Base-by-base conservation (phyloP, 2,888 invertebrate species). In the Dusona sp. region DNA sequence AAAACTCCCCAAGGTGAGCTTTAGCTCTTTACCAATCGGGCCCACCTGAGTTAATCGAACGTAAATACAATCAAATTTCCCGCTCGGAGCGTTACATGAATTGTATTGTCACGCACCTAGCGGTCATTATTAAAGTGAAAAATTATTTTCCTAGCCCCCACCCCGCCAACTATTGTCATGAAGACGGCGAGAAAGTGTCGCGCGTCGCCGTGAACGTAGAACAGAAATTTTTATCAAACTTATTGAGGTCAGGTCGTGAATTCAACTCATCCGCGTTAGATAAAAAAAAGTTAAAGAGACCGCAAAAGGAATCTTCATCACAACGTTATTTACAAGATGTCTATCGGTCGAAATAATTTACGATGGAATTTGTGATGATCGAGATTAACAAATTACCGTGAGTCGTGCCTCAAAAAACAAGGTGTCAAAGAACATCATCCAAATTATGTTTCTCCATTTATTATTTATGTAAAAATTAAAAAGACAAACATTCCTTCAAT, bases 261-360 rank as follows among this genome's bases (percentile, higher is more conserved):
- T 68, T 81, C 67, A 70, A 45, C 51, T 36, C 61, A 36, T 68
- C 22, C 7, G 25, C 48, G 22, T 65, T 36, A 7, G 13, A 65
- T 0, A n/a, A 48, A 81, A 38, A 33, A 54, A 38, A 38, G 38
- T 45, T 67, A 57, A 38, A 72, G 45, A 83, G 42, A 61, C 54
- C 72, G 38, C 29, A 33, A 51, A 79, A 81, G 42, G 42, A 57
- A 65, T 36, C 48, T 65, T 33, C 65, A 54, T 82, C 54, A 51
- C 67, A 51, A 33, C 48, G 74, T 80, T 80, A 83, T 80, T 84
- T 81, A 78, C 83, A 80, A 77, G 83, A 80, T 86, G 84, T 74
- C 80, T 54, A 78, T 48, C 45, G 22, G 74, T 25, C 70, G 38
- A 80, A 51, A 72, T 25, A 65, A 67, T 38, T 70, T 11, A 68